phyloP scores from a whole-genome alignment of 2,113 vertebrate species.

The Cynopterus brachyotis region DNA sequence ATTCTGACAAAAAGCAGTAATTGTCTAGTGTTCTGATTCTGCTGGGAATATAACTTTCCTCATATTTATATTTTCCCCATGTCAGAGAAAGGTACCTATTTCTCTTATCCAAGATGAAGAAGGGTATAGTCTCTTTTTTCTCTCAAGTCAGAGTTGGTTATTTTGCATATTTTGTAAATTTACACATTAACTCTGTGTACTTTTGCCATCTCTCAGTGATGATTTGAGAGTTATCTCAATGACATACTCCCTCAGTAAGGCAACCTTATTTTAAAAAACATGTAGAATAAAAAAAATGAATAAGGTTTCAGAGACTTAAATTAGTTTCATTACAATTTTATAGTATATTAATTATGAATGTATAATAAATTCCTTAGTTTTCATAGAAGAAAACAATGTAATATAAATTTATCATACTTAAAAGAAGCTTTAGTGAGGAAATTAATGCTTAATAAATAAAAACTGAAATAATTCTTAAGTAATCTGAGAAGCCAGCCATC shows the following conservation, averaged over 20 bases:
- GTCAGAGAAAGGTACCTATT: background rate
- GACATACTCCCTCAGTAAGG: background rate
- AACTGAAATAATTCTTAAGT: slow-evolving; percentile 17
- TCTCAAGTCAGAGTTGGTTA: background rate
- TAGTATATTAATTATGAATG: background rate
- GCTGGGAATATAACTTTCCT: background rate
- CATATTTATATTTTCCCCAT: background rate
- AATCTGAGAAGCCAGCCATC: background rate
- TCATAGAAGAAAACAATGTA: background rate
- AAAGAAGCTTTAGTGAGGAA: background rate
- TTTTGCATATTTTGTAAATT: background rate
- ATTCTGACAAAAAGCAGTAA: background rate
- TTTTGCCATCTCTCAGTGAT: background rate
- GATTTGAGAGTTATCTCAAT: slow-evolving; percentile 1
- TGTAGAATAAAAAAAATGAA: background rate
- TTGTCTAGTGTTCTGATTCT: background rate
- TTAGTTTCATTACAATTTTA: slow-evolving; percentile 7
- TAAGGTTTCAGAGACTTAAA: slow-evolving; percentile 3
- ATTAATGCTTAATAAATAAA: slow-evolving; percentile 32
- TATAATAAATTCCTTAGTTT: background rate
- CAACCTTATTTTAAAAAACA: background rate
- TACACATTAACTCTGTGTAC: background rate
- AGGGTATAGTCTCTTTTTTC: background rate
- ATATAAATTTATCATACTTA: background rate
- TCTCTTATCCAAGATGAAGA: background rate